Conservation (phyloP, 2,888 invertebrate species). For the Lacanobia oleracea region DNA sequence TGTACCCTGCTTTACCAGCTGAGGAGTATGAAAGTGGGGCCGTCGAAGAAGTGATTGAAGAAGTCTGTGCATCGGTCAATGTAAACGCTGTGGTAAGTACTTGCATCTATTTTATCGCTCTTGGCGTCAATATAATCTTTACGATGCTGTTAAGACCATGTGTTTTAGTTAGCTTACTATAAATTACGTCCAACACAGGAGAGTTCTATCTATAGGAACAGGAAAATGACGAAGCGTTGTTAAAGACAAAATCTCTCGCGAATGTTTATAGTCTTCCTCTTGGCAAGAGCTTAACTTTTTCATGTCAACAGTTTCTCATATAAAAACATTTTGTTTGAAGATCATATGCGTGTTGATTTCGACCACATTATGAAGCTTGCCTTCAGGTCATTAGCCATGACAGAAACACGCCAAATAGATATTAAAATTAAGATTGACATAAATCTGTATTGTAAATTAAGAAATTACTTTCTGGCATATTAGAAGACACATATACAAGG, state of each 20-base stretch:
- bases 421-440: neutral
- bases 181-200: slow-evolving; percentile 15
- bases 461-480: neutral
- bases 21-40: slow-evolving; percentile 87
- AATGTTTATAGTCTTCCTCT: slow-evolving; percentile 38
- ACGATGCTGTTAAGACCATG: slow-evolving; percentile 43
- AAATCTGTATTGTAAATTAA: neutral
- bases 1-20: slow-evolving; percentile 85
- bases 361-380: neutral
- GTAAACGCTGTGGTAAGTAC: slow-evolving; percentile 86
- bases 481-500: neutral
- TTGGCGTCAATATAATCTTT: slow-evolving; percentile 35
- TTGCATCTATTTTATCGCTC: slow-evolving; percentile 38
- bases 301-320: slow-evolving; percentile 16
- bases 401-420: neutral
- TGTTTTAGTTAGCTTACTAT: slow-evolving; percentile 26
- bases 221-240: slow-evolving; percentile 38
- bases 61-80: slow-evolving; percentile 83
- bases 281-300: slow-evolving; percentile 45
- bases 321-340: neutral
- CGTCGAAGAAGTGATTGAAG: slow-evolving; percentile 86
- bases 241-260: slow-evolving; percentile 18
- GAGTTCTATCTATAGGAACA: slow-evolving; percentile 39
- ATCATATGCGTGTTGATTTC: neutral
- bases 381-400: neutral